These are phyloP conservation scores for Caenorhabditis zanzibari DNA, from an alignment of 2,888 invertebrate genomes.

Conservation along the genomic window DNA sequence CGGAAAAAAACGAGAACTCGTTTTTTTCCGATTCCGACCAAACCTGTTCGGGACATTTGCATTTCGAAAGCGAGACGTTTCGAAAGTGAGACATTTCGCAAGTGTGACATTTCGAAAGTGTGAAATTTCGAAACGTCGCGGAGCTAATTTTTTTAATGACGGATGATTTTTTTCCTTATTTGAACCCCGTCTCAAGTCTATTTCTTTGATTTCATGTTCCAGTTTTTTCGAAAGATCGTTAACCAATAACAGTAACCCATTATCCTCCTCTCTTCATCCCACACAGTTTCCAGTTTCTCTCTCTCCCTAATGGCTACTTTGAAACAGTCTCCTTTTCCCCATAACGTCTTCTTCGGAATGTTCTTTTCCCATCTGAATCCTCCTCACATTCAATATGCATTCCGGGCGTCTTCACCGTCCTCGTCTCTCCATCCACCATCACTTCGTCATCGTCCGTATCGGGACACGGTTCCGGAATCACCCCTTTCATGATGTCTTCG, in stretches of 20 bases:
- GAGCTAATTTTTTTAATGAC: no score
- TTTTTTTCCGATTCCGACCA: no score
- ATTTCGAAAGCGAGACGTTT: no score
- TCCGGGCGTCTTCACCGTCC: constrained; percentile 11
- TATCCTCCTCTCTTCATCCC: background rate
- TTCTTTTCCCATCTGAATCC: background rate
- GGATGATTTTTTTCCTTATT: background rate
- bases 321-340: background rate
- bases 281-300: background rate
- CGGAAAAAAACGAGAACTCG: no score
- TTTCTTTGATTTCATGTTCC: background rate
- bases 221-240: background rate
- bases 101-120: no score
- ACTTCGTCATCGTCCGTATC: constrained; percentile 4
- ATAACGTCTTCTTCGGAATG: background rate
- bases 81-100: no score
- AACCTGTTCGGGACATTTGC: no score
- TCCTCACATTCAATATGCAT: no score
- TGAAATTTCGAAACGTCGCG: no score
- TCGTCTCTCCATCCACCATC: constrained; percentile 1
- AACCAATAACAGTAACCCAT: background rate
- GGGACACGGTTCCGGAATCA: constrained; percentile 9
- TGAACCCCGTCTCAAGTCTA: background rate
- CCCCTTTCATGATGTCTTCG: constrained; percentile 34
- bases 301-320: constrained; percentile 1